Percentiles rank a stretch among this genome's conserved stretches.
Evolutionary conservation across 1,140 invertebrate species (phyloP).

Genomic region (Cataglyphis hispanica): DNA sequence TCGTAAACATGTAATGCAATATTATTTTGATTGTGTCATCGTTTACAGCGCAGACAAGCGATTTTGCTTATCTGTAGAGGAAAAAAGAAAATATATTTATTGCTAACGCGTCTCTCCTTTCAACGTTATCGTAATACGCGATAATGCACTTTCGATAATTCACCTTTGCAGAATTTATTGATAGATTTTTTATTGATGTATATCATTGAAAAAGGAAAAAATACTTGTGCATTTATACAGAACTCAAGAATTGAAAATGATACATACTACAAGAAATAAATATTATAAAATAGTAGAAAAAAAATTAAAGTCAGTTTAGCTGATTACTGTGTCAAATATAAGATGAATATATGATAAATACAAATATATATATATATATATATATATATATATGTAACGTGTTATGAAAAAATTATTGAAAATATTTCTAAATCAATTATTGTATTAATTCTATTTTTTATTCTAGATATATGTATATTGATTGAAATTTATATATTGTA

Average conservation of each 20-base stretch:
- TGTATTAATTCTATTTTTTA: not conserved
- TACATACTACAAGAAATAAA: not conserved
- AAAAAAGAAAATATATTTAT: slow-evolving; percentile 38
- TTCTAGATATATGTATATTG: not conserved
- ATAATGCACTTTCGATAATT: slow-evolving; percentile 38
- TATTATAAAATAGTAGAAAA: not conserved
- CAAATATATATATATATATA: too few relatives aligned
- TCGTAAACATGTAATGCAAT: slow-evolving; percentile 32
- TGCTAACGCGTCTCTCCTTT: not conserved
- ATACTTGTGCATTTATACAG: not conserved
- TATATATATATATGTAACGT: too few relatives aligned
- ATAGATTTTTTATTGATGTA: slow-evolving; percentile 15
- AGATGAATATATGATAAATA: not conserved
- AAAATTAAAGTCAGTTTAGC: not conserved
- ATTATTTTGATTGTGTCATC: slow-evolving; percentile 66
- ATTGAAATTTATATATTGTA: not conserved
- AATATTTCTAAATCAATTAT: not conserved
- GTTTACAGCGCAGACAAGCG: slow-evolving; percentile 42
- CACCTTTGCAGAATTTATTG: slow-evolving; percentile 11
- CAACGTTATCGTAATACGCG: slow-evolving; percentile 43
- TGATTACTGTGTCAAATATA: not conserved
- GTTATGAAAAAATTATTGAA: not conserved
- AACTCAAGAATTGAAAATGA: slow-evolving; percentile 1
- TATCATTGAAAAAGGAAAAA: not conserved
- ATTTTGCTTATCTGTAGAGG: slow-evolving; percentile 33